Base-by-base conservation (phyloP, 2,113 vertebrate species). In the Tenebrosternarchus preto region DNA sequence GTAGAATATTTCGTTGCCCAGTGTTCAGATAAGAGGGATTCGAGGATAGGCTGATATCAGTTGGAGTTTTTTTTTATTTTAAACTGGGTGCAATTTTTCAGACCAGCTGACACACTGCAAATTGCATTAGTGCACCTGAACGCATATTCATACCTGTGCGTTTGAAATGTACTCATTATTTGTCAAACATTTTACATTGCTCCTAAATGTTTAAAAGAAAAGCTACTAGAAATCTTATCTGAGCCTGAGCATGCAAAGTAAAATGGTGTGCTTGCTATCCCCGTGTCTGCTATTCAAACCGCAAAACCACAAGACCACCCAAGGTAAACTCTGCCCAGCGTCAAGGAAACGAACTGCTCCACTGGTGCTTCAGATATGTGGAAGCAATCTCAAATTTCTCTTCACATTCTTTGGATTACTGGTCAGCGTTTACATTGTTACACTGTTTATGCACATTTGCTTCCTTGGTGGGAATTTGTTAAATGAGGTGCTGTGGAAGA, bases 311-410 rank as follows among this genome's bases (percentile, higher is more conserved):
- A 57, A 60, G 56, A 67, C 46, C 64, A 68, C 76, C 63, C 76
- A 67, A 56, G 22, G 69, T 24, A 59, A 50, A 56, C 43, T 61
- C 77, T 78, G 77, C 25, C 64, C 69, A 5, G 39, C n/a, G 33
- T 78, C 55, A 78, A 60, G 77, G 67, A 78, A 78, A 78, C 70
- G 17, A 70, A 19, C 36, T 29, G 55, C 53, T 46, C 7, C 55
- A 78, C 36, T 22, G 25, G 46, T 78, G 43, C 11, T 50, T 11
- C 66, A 60, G 77, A 78, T 61, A 70, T 60, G 25, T 50, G 56
- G 66, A 43, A 70, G 77, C 55, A 22, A 43, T 46, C 63, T 66
- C 5, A 12, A 19, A 1, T 66, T 66, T 46, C 76, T 20, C 22
- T 55, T 59, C 33, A 69, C 4, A 0, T 15, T 70, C 24, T 19